Conservation (phyloP, 2,888 invertebrate genomes). For the Mimas tiliae region DNA sequence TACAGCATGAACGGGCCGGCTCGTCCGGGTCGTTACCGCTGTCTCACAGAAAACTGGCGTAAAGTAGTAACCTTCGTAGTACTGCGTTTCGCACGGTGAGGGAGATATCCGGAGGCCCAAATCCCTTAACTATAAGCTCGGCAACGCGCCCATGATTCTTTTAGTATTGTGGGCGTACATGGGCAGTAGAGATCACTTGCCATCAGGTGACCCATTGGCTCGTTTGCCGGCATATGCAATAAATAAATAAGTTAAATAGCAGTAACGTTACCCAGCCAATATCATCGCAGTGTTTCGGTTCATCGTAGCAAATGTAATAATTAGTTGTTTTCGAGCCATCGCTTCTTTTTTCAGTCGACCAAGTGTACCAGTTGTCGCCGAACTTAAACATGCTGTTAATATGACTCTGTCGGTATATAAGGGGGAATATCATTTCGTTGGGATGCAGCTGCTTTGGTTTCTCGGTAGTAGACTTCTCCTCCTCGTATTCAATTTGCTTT, state of each 20-base stretch:
- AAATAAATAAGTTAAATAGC: background rate
- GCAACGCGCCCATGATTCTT: too few species aligned
- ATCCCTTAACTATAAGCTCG: too few species aligned
- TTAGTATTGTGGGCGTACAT: too few species aligned
- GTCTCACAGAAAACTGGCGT: too few species aligned
- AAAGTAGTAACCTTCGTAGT: too few species aligned
- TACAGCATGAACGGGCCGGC: too few species aligned
- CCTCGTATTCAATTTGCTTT: conserved; percentile 56
- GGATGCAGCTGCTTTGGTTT: conserved; percentile 64
- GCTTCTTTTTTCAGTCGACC: conserved; percentile 69
- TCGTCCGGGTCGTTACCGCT: too few species aligned
- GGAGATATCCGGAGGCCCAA: too few species aligned
- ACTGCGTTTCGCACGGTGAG: too few species aligned
- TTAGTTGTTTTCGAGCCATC: conserved; percentile 71
- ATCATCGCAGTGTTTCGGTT: conserved; percentile 77
- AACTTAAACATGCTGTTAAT: conserved; percentile 80
- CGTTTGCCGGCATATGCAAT: background rate
- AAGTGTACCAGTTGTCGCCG: conserved; percentile 78
- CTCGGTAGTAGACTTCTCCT: conserved; percentile 59
- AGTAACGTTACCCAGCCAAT: conserved; percentile 70
- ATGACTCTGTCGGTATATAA: conserved; percentile 73
- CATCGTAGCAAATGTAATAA: conserved; percentile 76
- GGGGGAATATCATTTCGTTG: conserved; percentile 73
- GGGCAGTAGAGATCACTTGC: too few species aligned
- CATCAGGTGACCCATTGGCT: too few species aligned